Conservation (phyloP, 2,113 vertebrate species). For the Crypturellus undulatus region DNA sequence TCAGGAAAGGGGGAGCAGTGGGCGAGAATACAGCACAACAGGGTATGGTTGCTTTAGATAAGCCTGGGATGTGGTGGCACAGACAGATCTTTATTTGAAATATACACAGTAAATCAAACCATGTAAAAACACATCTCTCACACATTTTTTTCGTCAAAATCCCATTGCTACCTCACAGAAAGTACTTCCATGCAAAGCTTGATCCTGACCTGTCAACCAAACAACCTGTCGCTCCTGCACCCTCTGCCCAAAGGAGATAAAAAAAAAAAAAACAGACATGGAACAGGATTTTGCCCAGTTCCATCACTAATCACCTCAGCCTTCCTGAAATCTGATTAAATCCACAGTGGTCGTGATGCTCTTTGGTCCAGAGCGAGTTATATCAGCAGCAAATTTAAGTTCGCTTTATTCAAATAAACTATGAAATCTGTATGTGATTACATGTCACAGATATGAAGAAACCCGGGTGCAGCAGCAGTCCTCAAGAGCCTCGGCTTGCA, state of each 20-base stretch:
- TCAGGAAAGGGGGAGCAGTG: neutral
- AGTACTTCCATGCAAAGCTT: neutral
- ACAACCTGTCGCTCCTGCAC: neutral
- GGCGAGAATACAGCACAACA: too few species aligned
- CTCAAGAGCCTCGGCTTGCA: neutral
- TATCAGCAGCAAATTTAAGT: neutral
- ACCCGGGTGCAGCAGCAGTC: too few species aligned
- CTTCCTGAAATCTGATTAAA: neutral
- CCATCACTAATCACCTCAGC: neutral
- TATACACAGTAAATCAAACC: neutral
- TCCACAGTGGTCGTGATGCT: neutral
- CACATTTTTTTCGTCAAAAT: neutral
- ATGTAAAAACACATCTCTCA: accelerated
- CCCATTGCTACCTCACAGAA: neutral
- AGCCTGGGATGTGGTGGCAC: accelerated
- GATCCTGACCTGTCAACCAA: neutral
- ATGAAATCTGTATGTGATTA: neutral
- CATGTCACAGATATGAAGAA: neutral
- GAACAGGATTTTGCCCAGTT: neutral
- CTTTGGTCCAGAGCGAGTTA: neutral
- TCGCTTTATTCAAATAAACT: neutral
- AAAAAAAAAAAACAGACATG: neutral
- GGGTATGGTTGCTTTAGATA: accelerated
- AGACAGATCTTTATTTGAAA: accelerated
- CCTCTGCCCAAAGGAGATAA: neutral